A percentile compares a stretch with the other conserved stretches of the same genome.
phyloP scores from a whole-genome alignment of 2,113 vertebrate genomes.

The Phrynosoma blainvillii region DNA sequence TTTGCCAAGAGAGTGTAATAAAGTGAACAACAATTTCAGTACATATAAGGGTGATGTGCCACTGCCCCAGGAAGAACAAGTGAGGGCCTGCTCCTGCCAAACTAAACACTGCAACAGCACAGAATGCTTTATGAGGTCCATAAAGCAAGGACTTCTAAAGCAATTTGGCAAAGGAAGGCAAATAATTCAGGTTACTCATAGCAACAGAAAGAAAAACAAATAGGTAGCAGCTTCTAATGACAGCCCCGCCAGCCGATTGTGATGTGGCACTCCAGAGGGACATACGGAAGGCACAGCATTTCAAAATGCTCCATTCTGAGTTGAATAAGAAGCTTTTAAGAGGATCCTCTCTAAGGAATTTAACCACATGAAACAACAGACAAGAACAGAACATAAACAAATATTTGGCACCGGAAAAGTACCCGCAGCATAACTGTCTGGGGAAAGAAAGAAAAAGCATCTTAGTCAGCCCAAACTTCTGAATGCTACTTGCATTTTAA shows the following conservation, averaged over 20 bases:
- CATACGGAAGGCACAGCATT: slow-evolving; percentile 15
- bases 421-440: slow-evolving; percentile 56
- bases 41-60: not conserved
- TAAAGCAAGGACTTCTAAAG: slow-evolving; percentile 53
- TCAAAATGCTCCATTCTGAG: slow-evolving; percentile 16
- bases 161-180: slow-evolving; percentile 44
- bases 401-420: slow-evolving; percentile 61
- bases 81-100: not conserved
- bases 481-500: not conserved
- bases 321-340: slow-evolving; percentile 52
- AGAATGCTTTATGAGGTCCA: slow-evolving; percentile 19
- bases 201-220: slow-evolving; percentile 51
- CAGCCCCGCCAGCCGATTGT: slow-evolving; percentile 43
- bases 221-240: slow-evolving; percentile 58
- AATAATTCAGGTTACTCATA: slow-evolving; percentile 59
- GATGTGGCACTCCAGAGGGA: slow-evolving; percentile 57
- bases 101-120: not conserved
- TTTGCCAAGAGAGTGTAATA: slow-evolving; percentile 2
- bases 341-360: slow-evolving; percentile 54
- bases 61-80: not conserved
- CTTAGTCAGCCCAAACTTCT: slow-evolving; percentile 63
- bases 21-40: not conserved
- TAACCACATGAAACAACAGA: slow-evolving; percentile 68
- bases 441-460: slow-evolving; percentile 48
- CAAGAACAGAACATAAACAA: slow-evolving; percentile 70